Evolutionary conservation across 2,797 vertebrate species (phyloP).

Genomic region (Fundulus diaphanus): DNA sequence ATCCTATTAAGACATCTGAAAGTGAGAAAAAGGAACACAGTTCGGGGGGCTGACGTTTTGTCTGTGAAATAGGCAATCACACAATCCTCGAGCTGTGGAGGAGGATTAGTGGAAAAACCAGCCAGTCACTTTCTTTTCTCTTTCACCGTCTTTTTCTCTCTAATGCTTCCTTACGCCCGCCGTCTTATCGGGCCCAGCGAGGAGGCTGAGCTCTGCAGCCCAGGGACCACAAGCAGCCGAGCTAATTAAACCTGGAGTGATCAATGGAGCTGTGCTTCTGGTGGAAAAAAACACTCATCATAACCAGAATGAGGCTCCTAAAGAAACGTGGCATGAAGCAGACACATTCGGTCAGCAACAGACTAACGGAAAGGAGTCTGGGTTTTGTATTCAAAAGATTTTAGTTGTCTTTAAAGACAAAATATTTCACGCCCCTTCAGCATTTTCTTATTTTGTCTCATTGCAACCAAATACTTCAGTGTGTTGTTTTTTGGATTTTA

Average conservation of each 20-base stretch:
- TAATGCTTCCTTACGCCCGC: constrained; percentile 52
- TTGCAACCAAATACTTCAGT: not conserved
- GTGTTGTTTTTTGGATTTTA: not conserved
- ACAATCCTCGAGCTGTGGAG: constrained; percentile 43
- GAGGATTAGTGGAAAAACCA: constrained; percentile 67
- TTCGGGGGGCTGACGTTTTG: constrained; percentile 50
- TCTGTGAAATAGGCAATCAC: constrained; percentile 57
- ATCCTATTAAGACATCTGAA: not conserved
- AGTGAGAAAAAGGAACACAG: constrained; percentile 9
- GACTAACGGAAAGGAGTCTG: not conserved
- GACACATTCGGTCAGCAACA: not conserved
- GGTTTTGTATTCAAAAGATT: constrained; percentile 10
- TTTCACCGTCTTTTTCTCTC: constrained; percentile 32
- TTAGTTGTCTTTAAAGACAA: not conserved
- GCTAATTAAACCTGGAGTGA: constrained; percentile 73
- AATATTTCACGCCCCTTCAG: not conserved
- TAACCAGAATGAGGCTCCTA: constrained; percentile 4
- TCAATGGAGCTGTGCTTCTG: constrained; percentile 58
- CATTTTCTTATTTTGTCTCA: not conserved
- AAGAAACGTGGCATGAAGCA: not conserved
- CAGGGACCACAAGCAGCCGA: constrained; percentile 40
- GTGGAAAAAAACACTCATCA: constrained; percentile 44
- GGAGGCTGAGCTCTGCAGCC: constrained; percentile 56
- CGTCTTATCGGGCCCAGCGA: constrained; percentile 62
- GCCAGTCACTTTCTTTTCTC: constrained; percentile 46